Evolutionary conservation across 35 echinoderm and acorn worm species (phyloP), one percentile per base, ranked within the genome.

Genomic region (Acanthaster planci): DNA sequence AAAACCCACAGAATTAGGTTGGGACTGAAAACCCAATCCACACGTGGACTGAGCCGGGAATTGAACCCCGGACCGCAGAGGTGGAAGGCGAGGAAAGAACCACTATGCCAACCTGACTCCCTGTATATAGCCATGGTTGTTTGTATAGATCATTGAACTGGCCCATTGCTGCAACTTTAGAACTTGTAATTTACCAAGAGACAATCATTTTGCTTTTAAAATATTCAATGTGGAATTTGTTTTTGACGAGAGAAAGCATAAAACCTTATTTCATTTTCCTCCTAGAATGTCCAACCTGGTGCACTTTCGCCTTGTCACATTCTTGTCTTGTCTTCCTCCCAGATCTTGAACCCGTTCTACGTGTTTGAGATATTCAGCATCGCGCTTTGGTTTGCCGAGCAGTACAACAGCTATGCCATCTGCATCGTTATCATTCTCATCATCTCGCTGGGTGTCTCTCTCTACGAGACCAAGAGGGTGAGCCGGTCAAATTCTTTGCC

Each of bases 311-410:
- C 60, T 44, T n/a, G 16, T 39, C 54, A 18, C 47, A 38, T n/a
- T 18, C 34, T 34, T 68, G 68, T 44, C 84, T 87, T 85, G 58
- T 55, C 78, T 56, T 80, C 21, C 39, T 91, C 81, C 22, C 76
- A 97, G 95, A 60, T 97, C 47, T 55, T 97, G 80, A 90, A 97
- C 85, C 95, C 95, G 12, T 97, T 93, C 52, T 97, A 97, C 88
- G 85, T 97, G 16, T 97, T 97, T 72, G 91, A 97, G 60, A 82
- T 97, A 18, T 93, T 93, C 77, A 97, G 95, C 55, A 83, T 97
- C 4, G 88, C 88, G 37, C 58, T 97, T 37, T 97, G 95, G 95
- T 76, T 86, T 64, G 57, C 80, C 8, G 95, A 97, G 85, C 50
- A 76, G 16, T 97, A 97, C 57, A 93, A 93, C 67, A 87, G 90